Evolutionary conservation across 2,113 vertebrate species (phyloP).

Genomic region (Himantopus leucocephalus): DNA sequence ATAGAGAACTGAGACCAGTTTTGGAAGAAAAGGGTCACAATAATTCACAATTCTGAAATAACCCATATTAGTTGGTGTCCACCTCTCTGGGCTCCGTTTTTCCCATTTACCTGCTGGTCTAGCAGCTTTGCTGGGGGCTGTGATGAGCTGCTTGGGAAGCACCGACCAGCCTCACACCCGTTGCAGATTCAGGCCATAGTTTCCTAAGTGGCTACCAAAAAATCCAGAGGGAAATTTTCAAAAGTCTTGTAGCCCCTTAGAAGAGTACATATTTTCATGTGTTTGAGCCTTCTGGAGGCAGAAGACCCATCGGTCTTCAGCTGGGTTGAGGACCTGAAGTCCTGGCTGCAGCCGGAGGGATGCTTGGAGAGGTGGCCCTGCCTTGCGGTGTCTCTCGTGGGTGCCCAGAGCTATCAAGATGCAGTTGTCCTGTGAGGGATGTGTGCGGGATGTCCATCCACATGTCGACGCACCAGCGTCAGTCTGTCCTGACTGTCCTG

Average conservation of each 20-base stretch:
- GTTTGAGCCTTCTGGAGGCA: background rate
- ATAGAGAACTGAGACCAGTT: background rate
- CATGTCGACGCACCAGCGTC: accelerated
- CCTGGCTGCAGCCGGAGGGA: background rate
- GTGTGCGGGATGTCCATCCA: background rate
- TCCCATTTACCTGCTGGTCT: background rate
- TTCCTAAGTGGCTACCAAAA: background rate
- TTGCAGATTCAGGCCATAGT: background rate
- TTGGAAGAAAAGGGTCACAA: background rate
- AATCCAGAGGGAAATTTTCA: background rate
- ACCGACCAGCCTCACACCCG: background rate
- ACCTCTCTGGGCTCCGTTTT: background rate
- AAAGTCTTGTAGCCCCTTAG: background rate
- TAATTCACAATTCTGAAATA: background rate
- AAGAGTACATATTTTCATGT: accelerated
- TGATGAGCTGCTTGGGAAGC: background rate
- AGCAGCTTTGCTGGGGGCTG: background rate
- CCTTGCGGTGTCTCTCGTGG: accelerated
- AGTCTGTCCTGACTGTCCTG: background rate
- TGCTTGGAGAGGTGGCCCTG: background rate
- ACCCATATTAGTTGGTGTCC: background rate
- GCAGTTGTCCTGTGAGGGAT: background rate
- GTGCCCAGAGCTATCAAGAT: background rate
- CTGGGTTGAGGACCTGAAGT: accelerated
- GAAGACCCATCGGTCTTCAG: background rate